Conservation (phyloP, 1,140 invertebrate genomes). For the Theocolax elegans region DNA sequence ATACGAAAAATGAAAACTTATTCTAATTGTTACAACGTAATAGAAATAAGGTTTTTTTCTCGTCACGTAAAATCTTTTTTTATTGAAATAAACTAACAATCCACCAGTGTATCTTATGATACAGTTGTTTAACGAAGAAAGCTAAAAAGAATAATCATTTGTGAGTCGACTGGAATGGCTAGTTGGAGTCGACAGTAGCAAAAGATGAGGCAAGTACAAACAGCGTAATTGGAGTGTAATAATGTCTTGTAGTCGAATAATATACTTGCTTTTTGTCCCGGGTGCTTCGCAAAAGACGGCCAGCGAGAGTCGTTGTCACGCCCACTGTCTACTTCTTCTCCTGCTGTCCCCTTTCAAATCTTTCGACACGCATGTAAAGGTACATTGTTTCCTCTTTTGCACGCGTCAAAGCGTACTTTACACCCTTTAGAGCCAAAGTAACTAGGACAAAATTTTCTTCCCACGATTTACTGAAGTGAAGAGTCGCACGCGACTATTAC, state of each 20-base stretch:
- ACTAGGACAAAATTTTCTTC: background rate
- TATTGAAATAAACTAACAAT: too few relatives aligned
- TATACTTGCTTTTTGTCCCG: background rate
- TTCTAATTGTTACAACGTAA: too few relatives aligned
- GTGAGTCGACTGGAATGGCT: background rate
- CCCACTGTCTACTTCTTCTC: background rate
- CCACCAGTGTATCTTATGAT: too few relatives aligned
- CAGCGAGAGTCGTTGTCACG: background rate
- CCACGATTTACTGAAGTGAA: background rate
- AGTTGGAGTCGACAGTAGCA: background rate
- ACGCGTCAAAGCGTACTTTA: constrained; percentile 1
- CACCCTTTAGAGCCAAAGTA: background rate
- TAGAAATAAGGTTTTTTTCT: too few relatives aligned
- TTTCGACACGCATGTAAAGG: background rate
- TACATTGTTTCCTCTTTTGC: background rate
- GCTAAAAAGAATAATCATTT: background rate
- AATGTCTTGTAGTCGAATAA: background rate
- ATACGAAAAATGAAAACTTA: too few relatives aligned
- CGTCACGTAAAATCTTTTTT: too few relatives aligned
- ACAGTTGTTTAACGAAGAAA: too few relatives aligned
- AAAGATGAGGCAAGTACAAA: too few relatives aligned
- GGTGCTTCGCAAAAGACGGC: background rate
- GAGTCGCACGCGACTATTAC: background rate
- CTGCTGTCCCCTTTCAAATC: background rate
- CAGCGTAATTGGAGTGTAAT: constrained; percentile 19